Evolutionary conservation across 2,888 invertebrate species (phyloP).

Genomic region (Acleris holmiana): DNA sequence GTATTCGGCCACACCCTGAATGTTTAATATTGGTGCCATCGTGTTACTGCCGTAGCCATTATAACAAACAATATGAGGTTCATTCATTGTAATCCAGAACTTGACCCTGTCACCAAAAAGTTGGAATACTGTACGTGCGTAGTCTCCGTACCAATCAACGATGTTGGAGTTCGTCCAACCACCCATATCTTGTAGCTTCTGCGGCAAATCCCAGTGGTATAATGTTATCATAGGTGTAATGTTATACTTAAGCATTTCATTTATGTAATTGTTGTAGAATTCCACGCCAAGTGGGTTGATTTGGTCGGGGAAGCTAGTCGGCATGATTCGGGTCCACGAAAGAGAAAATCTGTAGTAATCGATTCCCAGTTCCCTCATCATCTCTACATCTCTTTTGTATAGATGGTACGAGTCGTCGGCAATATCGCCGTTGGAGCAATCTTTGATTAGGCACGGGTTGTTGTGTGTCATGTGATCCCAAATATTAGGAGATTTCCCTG

Average conservation of each 20-base stretch:
- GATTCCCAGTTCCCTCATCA: constrained; percentile 71
- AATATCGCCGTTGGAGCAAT: constrained; percentile 83
- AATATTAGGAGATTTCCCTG: constrained; percentile 83
- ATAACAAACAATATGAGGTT: constrained; percentile 66
- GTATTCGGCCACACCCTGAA: constrained; percentile 73
- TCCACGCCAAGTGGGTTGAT: constrained; percentile 83
- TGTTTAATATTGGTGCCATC: constrained; percentile 57
- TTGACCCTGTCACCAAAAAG: constrained; percentile 76
- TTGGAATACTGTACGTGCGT: constrained; percentile 64
- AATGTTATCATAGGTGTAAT: constrained; percentile 85
- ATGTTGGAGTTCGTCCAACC: constrained; percentile 74
- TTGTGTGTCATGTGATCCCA: constrained; percentile 86
- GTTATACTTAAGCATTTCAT: constrained; percentile 82
- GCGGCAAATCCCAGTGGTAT: constrained; percentile 78
- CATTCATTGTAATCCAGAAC: constrained; percentile 84
- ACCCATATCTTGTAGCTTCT: constrained; percentile 76
- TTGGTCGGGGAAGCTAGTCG: constrained; percentile 79
- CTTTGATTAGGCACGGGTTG: constrained; percentile 70
- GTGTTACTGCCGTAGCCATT: constrained; percentile 66
- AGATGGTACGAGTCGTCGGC: constrained; percentile 85
- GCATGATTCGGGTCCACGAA: constrained; percentile 86
- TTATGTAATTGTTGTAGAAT: constrained; percentile 86
- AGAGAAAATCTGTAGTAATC: constrained; percentile 84
- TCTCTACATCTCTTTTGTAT: constrained; percentile 80
- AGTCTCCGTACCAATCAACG: constrained; percentile 70